Conservation (phyloP, 2,888 invertebrate genomes). For the Macrophya alboannulata region DNA sequence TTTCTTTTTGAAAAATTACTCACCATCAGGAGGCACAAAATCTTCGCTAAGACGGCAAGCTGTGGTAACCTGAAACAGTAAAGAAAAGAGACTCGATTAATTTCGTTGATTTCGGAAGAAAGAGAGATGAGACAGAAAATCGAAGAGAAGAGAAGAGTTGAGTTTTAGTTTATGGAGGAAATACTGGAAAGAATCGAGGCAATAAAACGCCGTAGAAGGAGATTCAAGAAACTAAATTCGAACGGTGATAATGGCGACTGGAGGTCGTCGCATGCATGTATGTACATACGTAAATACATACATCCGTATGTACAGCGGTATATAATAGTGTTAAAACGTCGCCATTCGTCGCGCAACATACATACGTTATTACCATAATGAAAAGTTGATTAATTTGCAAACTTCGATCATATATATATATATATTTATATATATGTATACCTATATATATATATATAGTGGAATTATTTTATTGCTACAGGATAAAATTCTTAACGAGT, state of each 20-base stretch:
- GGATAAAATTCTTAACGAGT: slow-evolving; percentile 46
- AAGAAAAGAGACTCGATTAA: slow-evolving; percentile 60
- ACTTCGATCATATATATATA: slow-evolving; percentile 39
- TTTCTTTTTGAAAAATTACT: slow-evolving; percentile 77
- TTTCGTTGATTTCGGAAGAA: neutral
- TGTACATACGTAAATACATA: neutral
- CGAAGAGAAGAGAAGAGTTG: slow-evolving; percentile 38
- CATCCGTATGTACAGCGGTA: neutral
- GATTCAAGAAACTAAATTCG: slow-evolving; percentile 34
- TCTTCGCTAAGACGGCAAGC: slow-evolving; percentile 95
- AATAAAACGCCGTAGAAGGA: slow-evolving; percentile 27
- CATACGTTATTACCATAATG: slow-evolving; percentile 45
- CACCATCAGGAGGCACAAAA: slow-evolving; percentile 95
- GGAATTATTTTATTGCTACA: slow-evolving; percentile 47
- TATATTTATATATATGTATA: no score
- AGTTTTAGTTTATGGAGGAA: neutral
- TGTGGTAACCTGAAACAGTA: slow-evolving; percentile 91
- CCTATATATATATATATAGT: no score
- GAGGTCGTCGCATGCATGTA: neutral
- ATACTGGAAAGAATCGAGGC: neutral
- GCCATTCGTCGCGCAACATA: slow-evolving; percentile 9
- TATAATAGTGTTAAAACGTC: neutral
- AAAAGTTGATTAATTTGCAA: slow-evolving; percentile 50
- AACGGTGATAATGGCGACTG: slow-evolving; percentile 21
- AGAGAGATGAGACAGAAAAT: slow-evolving; percentile 8